Conservation (phyloP, 1,140 invertebrate species). For the Diorhabda sublineata region DNA sequence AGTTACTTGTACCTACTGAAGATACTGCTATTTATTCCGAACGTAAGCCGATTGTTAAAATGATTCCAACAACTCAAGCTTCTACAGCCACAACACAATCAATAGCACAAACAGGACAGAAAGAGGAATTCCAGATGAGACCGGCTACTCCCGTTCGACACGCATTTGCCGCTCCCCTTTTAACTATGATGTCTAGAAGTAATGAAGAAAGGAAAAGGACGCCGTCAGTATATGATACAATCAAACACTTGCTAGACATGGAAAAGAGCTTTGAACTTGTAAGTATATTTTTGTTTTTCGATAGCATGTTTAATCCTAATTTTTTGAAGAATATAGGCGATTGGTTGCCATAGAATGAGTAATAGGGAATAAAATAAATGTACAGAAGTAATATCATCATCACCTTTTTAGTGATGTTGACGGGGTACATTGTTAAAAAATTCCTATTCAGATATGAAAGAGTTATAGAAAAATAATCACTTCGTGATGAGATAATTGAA, state of each 20-base stretch:
- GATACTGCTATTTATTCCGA: slow-evolving; percentile 25
- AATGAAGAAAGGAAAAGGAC: slow-evolving; percentile 46
- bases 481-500: too few species aligned
- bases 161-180: slow-evolving; percentile 49
- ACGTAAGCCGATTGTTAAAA: slow-evolving; percentile 31
- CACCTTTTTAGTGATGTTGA: too few species aligned
- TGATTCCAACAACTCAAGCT: slow-evolving; percentile 16
- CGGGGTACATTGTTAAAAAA: too few species aligned
- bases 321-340: not conserved
- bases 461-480: too few species aligned
- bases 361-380: not conserved
- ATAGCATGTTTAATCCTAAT: not conserved
- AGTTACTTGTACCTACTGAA: slow-evolving; percentile 8
- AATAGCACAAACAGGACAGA: slow-evolving; percentile 50
- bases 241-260: slow-evolving; percentile 54
- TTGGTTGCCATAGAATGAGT: not conserved
- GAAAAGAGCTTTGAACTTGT: slow-evolving; percentile 51
- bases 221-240: slow-evolving; percentile 54
- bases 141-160: slow-evolving; percentile 51
- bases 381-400: too few species aligned
- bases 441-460: too few species aligned
- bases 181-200: slow-evolving; percentile 46
- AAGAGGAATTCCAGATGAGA: slow-evolving; percentile 58
- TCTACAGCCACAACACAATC: slow-evolving; percentile 29
- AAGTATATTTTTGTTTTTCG: slow-evolving; percentile 31